Conservation (phyloP, 2,113 vertebrate genomes). For the Dasypus novemcinctus region DNA sequence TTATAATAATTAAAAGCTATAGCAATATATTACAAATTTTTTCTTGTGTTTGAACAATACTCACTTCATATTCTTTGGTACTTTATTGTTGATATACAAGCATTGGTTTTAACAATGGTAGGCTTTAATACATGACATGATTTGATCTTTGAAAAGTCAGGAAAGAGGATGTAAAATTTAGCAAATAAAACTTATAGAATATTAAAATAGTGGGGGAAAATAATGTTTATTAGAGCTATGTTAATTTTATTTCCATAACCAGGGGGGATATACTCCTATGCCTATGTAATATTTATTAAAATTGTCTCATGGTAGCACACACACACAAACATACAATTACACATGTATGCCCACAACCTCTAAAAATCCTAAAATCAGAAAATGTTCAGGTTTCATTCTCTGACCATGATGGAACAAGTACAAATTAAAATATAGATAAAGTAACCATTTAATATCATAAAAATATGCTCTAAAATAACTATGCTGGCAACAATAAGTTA, state of each 20-base stretch:
- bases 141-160: background rate
- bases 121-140: background rate
- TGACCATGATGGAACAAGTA: background rate
- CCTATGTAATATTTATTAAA: background rate
- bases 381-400: background rate
- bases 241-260: background rate
- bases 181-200: background rate
- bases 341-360: background rate
- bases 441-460: background rate
- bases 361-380: background rate
- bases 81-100: background rate
- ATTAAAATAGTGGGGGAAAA: background rate
- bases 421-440: background rate
- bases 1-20: constrained; percentile 1
- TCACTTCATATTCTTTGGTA: background rate
- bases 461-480: background rate
- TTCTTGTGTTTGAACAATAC: background rate
- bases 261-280: background rate
- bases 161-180: background rate
- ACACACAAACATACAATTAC: background rate
- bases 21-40: background rate
- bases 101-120: background rate
- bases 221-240: background rate
- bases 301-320: background rate
- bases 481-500: background rate